Conservation (phyloP, 2,888 invertebrate genomes). For the Eudemis profundana region DNA sequence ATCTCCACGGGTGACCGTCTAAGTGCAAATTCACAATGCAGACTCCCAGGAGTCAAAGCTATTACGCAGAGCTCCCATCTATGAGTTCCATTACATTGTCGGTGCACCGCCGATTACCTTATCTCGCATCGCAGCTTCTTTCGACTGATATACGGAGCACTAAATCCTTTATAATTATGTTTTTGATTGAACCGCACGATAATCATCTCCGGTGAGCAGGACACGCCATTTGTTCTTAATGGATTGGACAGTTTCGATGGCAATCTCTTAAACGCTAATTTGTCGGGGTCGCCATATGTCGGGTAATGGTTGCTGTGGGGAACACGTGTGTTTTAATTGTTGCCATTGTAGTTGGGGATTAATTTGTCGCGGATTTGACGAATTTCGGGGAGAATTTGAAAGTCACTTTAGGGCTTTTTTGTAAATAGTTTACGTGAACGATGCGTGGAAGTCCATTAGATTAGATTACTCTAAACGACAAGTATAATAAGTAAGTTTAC, state of each 20-base stretch:
- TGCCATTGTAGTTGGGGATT: conserved; percentile 28
- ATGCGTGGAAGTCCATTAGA: not conserved
- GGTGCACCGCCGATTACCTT: conserved; percentile 8
- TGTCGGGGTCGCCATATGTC: conserved; percentile 79
- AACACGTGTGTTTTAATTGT: conserved; percentile 48
- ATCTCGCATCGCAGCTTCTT: conserved; percentile 27
- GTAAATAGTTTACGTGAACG: conserved; percentile 2
- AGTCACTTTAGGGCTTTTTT: conserved; percentile 19
- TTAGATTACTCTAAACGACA: not conserved
- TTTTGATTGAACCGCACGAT: conserved; percentile 77
- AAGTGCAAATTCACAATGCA: not conserved
- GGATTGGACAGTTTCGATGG: conserved; percentile 77
- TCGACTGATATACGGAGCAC: conserved; percentile 51
- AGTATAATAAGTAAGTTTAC: too few relatives aligned
- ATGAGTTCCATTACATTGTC: conserved; percentile 22
- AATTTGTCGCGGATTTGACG: conserved; percentile 29
- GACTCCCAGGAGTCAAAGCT: not conserved
- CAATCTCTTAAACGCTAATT: conserved; percentile 81
- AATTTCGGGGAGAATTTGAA: conserved; percentile 24
- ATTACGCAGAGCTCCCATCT: not conserved
- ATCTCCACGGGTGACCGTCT: not conserved
- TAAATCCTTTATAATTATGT: conserved; percentile 76
- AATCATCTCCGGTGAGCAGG: conserved; percentile 76
- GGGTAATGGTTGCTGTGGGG: conserved; percentile 53
- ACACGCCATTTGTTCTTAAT: conserved; percentile 78